Conservation (phyloP, 1,140 invertebrate species). For the Palaemon carinicauda region DNA sequence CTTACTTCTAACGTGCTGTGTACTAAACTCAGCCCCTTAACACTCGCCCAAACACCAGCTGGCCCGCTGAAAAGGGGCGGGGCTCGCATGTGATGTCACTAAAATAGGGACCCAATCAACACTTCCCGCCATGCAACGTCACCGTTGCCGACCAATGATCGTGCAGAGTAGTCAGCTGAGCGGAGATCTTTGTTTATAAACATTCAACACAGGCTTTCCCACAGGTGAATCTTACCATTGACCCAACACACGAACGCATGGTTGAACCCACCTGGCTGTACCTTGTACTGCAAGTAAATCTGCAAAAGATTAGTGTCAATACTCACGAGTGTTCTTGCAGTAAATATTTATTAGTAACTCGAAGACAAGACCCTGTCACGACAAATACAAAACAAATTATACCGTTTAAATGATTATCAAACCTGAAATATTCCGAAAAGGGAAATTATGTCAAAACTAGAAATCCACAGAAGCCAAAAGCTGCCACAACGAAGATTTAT, state of each 20-base stretch:
- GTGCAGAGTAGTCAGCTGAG: constrained; percentile 40
- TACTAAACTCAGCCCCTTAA: constrained; percentile 23
- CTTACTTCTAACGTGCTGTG: neutral
- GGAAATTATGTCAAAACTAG: too few relatives aligned
- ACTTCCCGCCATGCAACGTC: neutral
- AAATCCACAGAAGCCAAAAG: too few relatives aligned
- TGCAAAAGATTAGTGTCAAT: too few relatives aligned
- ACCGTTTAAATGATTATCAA: too few relatives aligned
- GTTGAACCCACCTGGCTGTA: neutral
- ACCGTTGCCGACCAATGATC: constrained; percentile 14
- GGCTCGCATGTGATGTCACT: constrained; percentile 11
- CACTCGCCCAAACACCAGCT: constrained; percentile 29
- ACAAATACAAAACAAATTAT: too few relatives aligned
- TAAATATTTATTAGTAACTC: too few relatives aligned
- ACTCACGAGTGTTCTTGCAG: too few relatives aligned
- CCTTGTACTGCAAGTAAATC: too few relatives aligned
- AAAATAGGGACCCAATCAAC: constrained; percentile 1
- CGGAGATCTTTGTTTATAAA: constrained; percentile 29
- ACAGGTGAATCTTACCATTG: neutral
- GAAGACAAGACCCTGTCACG: too few relatives aligned
- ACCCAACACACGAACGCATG: neutral
- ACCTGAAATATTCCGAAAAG: too few relatives aligned
- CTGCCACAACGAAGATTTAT: too few relatives aligned
- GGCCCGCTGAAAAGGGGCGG: constrained; percentile 2
- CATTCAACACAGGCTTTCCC: neutral